Conservation (phyloP, 2,888 invertebrate species). For the Brenthis daphne region DNA sequence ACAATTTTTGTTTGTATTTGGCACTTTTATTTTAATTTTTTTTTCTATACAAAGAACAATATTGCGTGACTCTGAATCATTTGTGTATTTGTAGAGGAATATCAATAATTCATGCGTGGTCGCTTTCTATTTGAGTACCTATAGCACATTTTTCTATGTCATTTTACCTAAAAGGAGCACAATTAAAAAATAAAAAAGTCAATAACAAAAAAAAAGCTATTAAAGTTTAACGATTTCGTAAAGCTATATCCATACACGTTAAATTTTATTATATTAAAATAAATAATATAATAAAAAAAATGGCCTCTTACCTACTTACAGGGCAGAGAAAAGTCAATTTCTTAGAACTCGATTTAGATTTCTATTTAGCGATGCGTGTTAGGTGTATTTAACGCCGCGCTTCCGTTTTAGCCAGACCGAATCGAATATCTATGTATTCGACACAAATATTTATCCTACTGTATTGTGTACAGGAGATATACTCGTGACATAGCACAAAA, state of each 20-base stretch:
- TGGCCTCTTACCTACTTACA: neutral
- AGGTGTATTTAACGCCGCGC: constrained; percentile 7
- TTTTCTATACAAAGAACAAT: constrained; percentile 20
- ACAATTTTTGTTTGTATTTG: neutral
- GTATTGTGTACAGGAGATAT: neutral
- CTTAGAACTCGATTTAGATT: neutral
- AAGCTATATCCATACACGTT: no score
- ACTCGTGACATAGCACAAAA: no score
- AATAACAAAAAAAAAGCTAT: neutral
- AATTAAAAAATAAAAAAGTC: neutral
- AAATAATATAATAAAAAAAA: no score
- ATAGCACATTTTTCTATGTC: constrained; percentile 21
- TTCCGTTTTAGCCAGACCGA: constrained; percentile 13
- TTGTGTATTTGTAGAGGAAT: constrained; percentile 16
- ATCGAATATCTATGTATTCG: constrained; percentile 5
- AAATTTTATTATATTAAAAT: no score
- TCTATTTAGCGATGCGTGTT: constrained; percentile 18
- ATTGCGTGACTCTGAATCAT: constrained; percentile 40
- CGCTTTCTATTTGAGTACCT: constrained; percentile 41
- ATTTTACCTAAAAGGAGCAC: constrained; percentile 12
- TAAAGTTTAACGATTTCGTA: neutral
- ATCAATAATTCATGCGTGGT: constrained; percentile 41
- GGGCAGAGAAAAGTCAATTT: no score
- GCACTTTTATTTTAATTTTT: constrained; percentile 7
- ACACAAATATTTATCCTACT: constrained; percentile 6